phyloP scores from a whole-genome alignment of 2,797 vertebrate genomes.

The Epinephelus coioides region DNA sequence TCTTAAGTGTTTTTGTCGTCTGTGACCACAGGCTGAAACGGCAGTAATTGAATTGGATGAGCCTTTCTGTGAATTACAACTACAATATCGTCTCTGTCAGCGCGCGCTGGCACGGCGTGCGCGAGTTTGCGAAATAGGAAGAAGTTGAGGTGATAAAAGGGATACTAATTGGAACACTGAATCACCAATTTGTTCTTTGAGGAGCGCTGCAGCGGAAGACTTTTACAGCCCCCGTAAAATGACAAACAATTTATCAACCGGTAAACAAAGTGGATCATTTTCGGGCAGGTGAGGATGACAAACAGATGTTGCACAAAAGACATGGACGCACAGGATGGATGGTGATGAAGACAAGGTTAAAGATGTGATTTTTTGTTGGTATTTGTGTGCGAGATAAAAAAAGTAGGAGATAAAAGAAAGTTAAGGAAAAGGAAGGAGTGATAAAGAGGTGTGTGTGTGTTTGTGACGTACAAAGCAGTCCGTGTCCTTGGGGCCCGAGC shows the following conservation, averaged over 20 bases:
- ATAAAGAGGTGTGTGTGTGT: conserved; percentile 18
- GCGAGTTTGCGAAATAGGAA: conserved; percentile 25
- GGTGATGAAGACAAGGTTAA: background rate
- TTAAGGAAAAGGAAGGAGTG: background rate
- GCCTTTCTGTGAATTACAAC: conserved; percentile 77
- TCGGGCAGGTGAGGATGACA: background rate
- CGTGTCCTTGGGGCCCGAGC: conserved; percentile 95
- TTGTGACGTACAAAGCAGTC: conserved; percentile 91
- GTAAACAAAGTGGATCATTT: conserved; percentile 69
- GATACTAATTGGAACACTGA: conserved; percentile 77
- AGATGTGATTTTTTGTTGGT: background rate
- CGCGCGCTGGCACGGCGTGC: background rate
- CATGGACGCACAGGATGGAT: background rate
- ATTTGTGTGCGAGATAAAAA: background rate
- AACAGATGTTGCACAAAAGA: conserved; percentile 52
- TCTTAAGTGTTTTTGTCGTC: conserved; percentile 69
- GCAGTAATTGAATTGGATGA: conserved; percentile 81
- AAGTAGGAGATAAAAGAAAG: background rate
- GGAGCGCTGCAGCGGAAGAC: conserved; percentile 30
- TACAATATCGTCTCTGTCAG: conserved; percentile 66
- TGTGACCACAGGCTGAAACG: conserved; percentile 55
- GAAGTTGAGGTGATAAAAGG: conserved; percentile 66
- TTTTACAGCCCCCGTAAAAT: conserved; percentile 67
- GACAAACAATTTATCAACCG: conserved; percentile 69
- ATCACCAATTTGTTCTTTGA: conserved; percentile 76